Conservation (phyloP, 2,113 vertebrate species). For the Pao palembangensis region DNA sequence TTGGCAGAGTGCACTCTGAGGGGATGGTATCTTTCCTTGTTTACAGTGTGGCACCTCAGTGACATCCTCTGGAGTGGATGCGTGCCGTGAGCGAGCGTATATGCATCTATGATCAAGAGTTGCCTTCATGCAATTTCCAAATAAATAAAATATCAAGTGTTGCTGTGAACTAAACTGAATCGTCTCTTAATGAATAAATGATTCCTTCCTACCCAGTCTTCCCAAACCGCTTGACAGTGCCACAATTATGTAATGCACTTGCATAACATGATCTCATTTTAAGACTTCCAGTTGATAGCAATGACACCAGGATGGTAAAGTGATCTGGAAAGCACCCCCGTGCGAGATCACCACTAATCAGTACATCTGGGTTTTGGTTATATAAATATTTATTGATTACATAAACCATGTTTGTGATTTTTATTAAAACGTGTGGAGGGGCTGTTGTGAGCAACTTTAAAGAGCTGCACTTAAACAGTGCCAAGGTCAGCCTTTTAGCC, state of each 20-base stretch:
- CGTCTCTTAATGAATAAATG: conserved; percentile 64
- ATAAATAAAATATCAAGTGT: conserved; percentile 68
- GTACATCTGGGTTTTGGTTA: no score
- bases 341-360: conserved; percentile 21
- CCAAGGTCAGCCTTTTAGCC: no score
- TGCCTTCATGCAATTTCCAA: conserved; percentile 53
- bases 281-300: conserved; percentile 6
- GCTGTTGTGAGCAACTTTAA: no score
- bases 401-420: neutral
- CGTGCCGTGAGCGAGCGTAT: conserved; percentile 22
- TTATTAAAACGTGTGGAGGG: neutral
- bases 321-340: conserved; percentile 6
- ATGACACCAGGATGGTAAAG: conserved; percentile 9
- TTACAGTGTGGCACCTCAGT: conserved; percentile 36
- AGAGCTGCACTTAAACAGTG: no score
- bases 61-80: conserved; percentile 23
- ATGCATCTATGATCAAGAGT: conserved; percentile 67
- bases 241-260: conserved; percentile 45
- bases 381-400: neutral
- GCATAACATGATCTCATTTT: conserved; percentile 25
- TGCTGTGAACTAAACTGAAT: conserved; percentile 60
- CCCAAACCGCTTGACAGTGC: conserved; percentile 33
- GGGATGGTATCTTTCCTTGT: conserved; percentile 39
- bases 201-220: conserved; percentile 34
- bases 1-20: conserved; percentile 28